A percentile compares a stretch with the other conserved stretches of the same genome.
Evolutionary conservation across 2,113 vertebrate genomes (phyloP).

Genomic region (Zeus faber): DNA sequence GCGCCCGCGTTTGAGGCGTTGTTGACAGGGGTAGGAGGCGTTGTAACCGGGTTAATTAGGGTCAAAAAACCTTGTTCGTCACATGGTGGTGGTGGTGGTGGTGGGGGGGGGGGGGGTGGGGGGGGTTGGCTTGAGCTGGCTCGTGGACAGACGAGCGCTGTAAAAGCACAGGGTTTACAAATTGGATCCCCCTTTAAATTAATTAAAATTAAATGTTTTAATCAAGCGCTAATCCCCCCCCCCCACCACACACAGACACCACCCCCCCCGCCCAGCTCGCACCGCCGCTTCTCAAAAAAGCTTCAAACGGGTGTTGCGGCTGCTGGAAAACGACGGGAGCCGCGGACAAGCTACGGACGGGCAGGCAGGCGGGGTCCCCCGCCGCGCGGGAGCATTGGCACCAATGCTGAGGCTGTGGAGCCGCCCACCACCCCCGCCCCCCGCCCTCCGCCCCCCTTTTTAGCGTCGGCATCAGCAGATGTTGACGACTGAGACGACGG

Average conservation of each 20-base stretch:
- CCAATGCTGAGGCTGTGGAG: too few relatives aligned
- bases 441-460: conserved; percentile 19
- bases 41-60: conserved; percentile 77
- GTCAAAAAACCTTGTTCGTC: conserved; percentile 71
- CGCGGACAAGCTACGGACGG: too few relatives aligned
- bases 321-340: too few relatives aligned
- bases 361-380: too few relatives aligned
- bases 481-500: too few relatives aligned
- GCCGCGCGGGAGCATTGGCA: too few relatives aligned
- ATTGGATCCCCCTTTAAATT: conserved; percentile 59
- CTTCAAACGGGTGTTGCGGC: too few relatives aligned
- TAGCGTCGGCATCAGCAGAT: neutral
- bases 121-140: conserved; percentile 62
- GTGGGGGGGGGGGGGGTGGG: conserved; percentile 59
- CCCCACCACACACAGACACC: conserved; percentile 2
- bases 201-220: conserved; percentile 60
- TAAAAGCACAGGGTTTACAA: conserved; percentile 39
- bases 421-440: neutral
- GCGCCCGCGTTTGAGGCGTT: conserved; percentile 51
- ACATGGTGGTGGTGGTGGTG: conserved; percentile 55
- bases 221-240: conserved; percentile 29
- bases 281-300: too few relatives aligned
- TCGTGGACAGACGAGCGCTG: conserved; percentile 60
- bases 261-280: neutral
- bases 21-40: conserved; percentile 67